Base-by-base conservation (phyloP, 2,888 invertebrate genomes). In the Rhamphomyia laevipes region DNA sequence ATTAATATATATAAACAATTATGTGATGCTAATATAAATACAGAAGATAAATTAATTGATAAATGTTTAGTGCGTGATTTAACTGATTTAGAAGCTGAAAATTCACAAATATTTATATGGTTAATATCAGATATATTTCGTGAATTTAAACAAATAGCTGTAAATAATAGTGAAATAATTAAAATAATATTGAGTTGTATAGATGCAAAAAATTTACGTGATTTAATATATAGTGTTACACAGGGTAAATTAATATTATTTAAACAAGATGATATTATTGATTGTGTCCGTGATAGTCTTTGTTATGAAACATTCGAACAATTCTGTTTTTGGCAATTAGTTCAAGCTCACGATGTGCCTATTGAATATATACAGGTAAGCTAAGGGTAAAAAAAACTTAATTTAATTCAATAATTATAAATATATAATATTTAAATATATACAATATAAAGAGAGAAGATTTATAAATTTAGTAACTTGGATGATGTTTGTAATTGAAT, bases 281-380 rank as follows among this genome's bases (percentile, higher is more conserved):
- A 80, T 40, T 77, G 89, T 67, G 70, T 89, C 58, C 85, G 84
- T 52, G 83, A 86, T 41, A 95, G 92, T 62, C 74, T 97, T 49
- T 80, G 81, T 50, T 99, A 96, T 92, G 96, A 97, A 72, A 94
- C 95, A 3, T 90, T 94, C 60, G 96, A 97, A 69, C 97, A 99
- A 70, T 86, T 90, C 66, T 95, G 93, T 68, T 78, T 97, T 43
- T 99, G 97, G 97, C 95, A 96, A 70, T 76, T 99, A 50, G 80
- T 96, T 45, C 83, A 86, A 56, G 94, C 94, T 40, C 96, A 96
- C 67, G 90, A 92, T 67, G 86, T 95, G 64, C 86, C 91, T 47
- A 80, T 93, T n/a, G 92, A 93, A 63, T 84, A 86, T 63, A 82
- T 95, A 55, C 70, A 71, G 64, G 71, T 71, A 52, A 53, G 41